Percentiles rank a stretch among this genome's conserved stretches.
These are phyloP conservation scores for Nesogale talazaci DNA, from an alignment of 2,113 vertebrate species.

Conservation along the genomic window DNA sequence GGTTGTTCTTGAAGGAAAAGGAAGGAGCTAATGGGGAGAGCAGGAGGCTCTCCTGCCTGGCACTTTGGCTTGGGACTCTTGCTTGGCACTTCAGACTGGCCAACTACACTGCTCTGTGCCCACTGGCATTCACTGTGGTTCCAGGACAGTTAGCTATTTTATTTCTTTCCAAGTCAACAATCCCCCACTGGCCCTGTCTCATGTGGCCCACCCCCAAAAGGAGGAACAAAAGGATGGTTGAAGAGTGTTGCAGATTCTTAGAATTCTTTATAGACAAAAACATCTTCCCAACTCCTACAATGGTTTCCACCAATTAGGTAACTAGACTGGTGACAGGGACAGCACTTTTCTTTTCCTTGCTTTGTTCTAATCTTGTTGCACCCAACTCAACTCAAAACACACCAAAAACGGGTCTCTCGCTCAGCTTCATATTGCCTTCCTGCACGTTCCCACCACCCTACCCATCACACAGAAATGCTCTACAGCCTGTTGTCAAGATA, in stretches of 20 bases:
- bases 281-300: not conserved
- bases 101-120: not conserved
- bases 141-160: not conserved
- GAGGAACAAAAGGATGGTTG: too few species aligned
- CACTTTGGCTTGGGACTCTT: too few species aligned
- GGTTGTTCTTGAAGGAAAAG: not conserved
- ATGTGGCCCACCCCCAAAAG: too few species aligned
- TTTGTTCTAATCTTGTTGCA: not conserved
- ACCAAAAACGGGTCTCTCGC: not conserved
- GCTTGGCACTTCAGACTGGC: not conserved
- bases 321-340: fast-evolving
- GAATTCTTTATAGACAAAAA: not conserved
- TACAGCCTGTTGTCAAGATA: too few species aligned
- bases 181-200: not conserved
- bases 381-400: not conserved
- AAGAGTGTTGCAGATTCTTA: not conserved
- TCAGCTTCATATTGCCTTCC: not conserved
- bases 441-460: not conserved
- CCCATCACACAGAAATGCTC: not conserved
- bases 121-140: not conserved
- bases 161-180: slow-evolving; percentile 16
- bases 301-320: not conserved
- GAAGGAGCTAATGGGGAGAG: not conserved
- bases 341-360: not conserved
- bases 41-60: not conserved